phyloP scores from a whole-genome alignment of 2,888 invertebrate genomes.

The Biston stratarius region DNA sequence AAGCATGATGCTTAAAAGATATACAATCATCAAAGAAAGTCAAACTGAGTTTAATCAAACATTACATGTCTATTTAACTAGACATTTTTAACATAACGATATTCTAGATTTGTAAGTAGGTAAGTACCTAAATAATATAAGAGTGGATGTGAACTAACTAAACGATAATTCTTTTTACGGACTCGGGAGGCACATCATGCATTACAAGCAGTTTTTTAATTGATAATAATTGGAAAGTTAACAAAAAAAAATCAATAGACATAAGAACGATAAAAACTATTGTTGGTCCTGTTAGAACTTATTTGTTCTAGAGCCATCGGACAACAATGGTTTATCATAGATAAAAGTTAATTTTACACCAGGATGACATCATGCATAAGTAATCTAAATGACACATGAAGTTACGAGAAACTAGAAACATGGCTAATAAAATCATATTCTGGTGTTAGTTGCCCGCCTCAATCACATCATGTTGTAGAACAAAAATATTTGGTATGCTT shows the following conservation, averaged over 20 bases:
- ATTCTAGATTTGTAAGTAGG: neutral
- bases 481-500: neutral
- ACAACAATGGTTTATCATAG: constrained; percentile 65
- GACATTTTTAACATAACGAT: neutral
- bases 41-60: no score
- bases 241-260: constrained; percentile 16
- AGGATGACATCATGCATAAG: neutral
- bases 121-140: neutral
- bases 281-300: constrained; percentile 73
- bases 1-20: neutral
- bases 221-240: constrained; percentile 21
- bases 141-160: constrained; percentile 68
- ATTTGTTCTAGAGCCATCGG: constrained; percentile 82
- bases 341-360: neutral
- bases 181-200: constrained; percentile 77
- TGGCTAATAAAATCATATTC: neutral
- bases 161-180: constrained; percentile 64
- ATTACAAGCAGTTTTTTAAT: constrained; percentile 37
- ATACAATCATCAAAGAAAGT: neutral
- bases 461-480: neutral
- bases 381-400: neutral
- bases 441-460: neutral
- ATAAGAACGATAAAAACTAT: constrained; percentile 68
- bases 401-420: neutral
- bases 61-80: constrained; percentile 1